Base-by-base conservation (phyloP, 2,797 vertebrate genomes). In the Enteromius trimaculatus region DNA sequence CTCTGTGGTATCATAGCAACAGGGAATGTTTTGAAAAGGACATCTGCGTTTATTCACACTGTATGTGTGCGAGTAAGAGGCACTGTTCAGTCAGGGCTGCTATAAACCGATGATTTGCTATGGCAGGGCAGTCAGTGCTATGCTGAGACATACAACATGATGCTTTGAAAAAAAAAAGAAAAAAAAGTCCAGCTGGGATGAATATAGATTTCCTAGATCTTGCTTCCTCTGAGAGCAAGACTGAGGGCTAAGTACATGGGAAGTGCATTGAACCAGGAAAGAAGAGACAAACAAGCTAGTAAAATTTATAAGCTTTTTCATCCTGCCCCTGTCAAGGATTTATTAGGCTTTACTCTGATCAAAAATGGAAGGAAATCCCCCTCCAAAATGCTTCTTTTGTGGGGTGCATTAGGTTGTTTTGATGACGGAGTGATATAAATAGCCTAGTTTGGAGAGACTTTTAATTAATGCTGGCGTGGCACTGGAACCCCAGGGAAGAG, bases 1-100 rank as follows among this genome's bases (percentile, higher is more conserved):
- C 89, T 82, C 86, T 79, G 86, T 86, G 88, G 93, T 94, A 94
- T 93, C 94, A 87, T 95, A 93, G 94, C 94, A 94, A 94, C 94
- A 88, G 87, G 88, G 88, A 78, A n/a, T 34, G 6, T 49, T 86
- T 88, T 86, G 77, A 58, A 4, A 31, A 83, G 80, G 84, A 80
- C 88, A 89, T 90, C 88, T 82, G 80, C 71, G 75, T 86, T 68
- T 21, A 53, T 42, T 64, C 16, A 11, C 17, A 17, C 29, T 64
- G 60, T 64, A 71, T 72, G 16, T 62, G 53, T 5, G 19, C 11
- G 37, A 60, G 21, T 74, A 21, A 21, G 42, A 60, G 21, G 51
- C 29, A 51, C 42, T 70, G 65, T 70, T 74, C 53, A 84, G 44
- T 60, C 65, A 53, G 26, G 53, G 62, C 70, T 68, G n/a, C 23